Base-by-base conservation (phyloP, 2,888 invertebrate species). In the Noctua pronuba region DNA sequence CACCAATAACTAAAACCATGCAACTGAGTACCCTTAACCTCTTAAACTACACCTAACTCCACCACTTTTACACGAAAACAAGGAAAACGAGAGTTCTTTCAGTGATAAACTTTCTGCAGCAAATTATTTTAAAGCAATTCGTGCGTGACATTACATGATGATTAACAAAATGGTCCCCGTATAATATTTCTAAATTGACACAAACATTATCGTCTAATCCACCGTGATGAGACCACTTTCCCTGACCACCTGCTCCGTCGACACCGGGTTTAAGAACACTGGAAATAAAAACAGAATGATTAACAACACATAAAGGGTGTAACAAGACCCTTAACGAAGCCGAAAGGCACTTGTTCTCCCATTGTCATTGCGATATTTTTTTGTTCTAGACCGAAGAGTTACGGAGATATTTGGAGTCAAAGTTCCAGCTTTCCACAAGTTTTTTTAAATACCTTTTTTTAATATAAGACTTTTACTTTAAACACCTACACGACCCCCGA, bases 181-280 rank as follows among this genome's bases (percentile, higher is more conserved):
- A 64, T 18, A 65, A 69, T 86, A 84, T 86, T 65, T 80, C 82
- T 86, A 88, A 86, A 79, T 88, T 88, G 88, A 92, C 92, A 88
- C 86, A 77, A 73, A 77, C 67, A 62, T 83, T 65, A 69, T 81
- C 62, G 46, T 80, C 90, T 93, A 96, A 88, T 97, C 95, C 75
- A 93, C 94, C 6, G 95, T 95, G 90, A 96, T 95, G 38, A 98
- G 96, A 0, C 98, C 98, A 86, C 98, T 98, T 92, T 98, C 98
- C 83, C 98, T 97, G 16, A 98, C 98, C 8, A 98, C 97, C 87
- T 98, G 98, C 91, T 98, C 98, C 90, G 98, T 98, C 55, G 98
- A 98, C 70, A 98, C 98, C 10, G 97, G 97, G 87, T 97, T 97
- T 55, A 97, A 95, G 91, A 97, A 97, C 95, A 97, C 97, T 97